phyloP scores from a whole-genome alignment of 2,113 vertebrate species.

The Neopipo cinnamomea region DNA sequence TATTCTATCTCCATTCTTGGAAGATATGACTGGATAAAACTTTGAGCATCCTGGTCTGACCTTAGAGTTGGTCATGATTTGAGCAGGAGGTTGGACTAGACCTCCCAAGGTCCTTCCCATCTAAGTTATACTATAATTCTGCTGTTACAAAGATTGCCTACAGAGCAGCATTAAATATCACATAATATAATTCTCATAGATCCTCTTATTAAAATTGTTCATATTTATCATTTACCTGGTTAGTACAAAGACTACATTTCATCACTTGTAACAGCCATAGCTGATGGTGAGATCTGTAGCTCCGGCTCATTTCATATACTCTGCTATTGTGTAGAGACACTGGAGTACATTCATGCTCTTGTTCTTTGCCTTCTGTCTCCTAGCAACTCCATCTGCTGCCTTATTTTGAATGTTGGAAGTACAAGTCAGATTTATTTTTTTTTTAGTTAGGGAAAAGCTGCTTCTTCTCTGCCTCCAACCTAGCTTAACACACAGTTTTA shows the following conservation, averaged over 20 bases:
- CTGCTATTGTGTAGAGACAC: slow-evolving; percentile 36
- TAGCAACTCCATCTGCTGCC: slow-evolving; percentile 69
- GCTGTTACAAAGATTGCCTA: not conserved
- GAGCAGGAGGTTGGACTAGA: not conserved
- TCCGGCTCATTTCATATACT: not conserved
- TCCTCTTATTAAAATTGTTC: not conserved
- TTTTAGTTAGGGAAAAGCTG: slow-evolving; percentile 29
- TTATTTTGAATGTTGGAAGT: slow-evolving; percentile 56
- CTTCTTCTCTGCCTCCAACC: not conserved
- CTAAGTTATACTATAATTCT: not conserved
- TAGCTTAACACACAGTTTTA: not conserved
- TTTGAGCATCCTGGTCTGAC: not conserved
- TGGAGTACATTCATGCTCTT: slow-evolving; percentile 31
- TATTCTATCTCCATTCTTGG: not conserved
- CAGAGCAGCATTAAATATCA: not conserved
- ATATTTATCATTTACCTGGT: not conserved
- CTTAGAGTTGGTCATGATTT: not conserved
- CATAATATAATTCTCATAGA: not conserved
- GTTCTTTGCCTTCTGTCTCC: slow-evolving; percentile 64
- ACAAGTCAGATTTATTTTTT: slow-evolving; percentile 29
- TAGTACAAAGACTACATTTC: not conserved
- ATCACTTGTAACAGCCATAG: not conserved
- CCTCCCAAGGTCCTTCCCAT: not conserved
- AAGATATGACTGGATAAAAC: not conserved
- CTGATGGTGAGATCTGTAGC: not conserved